A percentile compares a stretch with the other conserved stretches of the same genome.
Conservation (phyloP, 2,888 invertebrate genomes). For the Cancer borealis region DNA sequence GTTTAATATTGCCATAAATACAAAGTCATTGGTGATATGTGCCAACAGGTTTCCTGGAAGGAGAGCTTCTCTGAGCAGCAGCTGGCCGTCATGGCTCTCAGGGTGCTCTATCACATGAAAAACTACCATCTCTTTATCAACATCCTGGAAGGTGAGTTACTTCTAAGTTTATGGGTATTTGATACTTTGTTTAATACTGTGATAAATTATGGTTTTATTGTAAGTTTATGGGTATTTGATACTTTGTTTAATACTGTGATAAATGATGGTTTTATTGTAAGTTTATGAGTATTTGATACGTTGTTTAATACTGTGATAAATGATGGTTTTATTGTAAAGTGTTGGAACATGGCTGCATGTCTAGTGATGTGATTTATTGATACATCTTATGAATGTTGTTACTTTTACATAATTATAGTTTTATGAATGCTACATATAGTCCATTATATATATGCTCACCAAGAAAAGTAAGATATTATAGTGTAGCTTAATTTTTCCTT, state of each 20-base stretch:
- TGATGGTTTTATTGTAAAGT: background rate
- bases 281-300: background rate
- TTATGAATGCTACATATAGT: background rate
- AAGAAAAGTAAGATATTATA: no score
- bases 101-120: background rate
- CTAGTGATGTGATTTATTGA: background rate
- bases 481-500: no score
- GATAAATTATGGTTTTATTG: background rate
- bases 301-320: no score
- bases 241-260: background rate
- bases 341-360: background rate
- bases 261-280: background rate
- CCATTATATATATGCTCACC: no score
- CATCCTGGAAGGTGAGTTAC: background rate
- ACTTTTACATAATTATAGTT: constrained; percentile 29
- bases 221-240: background rate
- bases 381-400: background rate
- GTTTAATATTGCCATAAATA: background rate
- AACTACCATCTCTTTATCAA: background rate
- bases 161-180: background rate
- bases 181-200: background rate
- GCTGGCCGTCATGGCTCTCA: background rate
- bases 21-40: background rate
- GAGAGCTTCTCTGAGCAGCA: background rate
- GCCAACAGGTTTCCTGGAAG: background rate